phyloP scores from a whole-genome alignment of 2,113 vertebrate species.

The Neolamprologus falcicula region DNA sequence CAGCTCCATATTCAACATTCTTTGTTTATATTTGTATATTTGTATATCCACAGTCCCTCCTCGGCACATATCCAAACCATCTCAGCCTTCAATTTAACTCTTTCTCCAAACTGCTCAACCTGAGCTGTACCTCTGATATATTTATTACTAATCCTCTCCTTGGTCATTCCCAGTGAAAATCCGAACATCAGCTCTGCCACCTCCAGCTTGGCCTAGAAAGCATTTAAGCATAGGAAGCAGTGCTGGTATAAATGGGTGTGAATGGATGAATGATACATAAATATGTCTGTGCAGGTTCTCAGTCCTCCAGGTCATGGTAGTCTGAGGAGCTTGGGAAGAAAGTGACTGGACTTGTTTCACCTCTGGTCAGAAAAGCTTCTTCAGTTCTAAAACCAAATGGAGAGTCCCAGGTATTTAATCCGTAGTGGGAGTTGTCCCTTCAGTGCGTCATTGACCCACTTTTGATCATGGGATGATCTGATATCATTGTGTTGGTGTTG shows the following conservation, averaged over 20 bases:
- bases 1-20: neutral
- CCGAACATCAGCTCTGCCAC: neutral
- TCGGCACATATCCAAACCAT: neutral
- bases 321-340: neutral
- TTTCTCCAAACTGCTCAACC: neutral
- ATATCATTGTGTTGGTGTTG: rapidly evolving
- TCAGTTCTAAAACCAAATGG: neutral
- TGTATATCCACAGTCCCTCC: neutral
- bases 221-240: neutral
- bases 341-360: neutral
- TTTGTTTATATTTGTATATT: neutral
- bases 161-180: neutral
- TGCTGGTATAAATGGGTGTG: neutral
- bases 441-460: neutral
- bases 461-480: neutral
- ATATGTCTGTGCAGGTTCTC: neutral
- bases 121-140: neutral
- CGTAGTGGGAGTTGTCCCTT: neutral
- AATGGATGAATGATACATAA: neutral
- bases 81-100: neutral
- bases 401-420: neutral
- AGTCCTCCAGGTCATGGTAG: rapidly evolving
- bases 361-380: neutral
- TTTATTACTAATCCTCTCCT: neutral
- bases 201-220: neutral